Evolutionary conservation across 2,888 invertebrate genomes (phyloP).

Genomic region (Zygogramma bicolorata): DNA sequence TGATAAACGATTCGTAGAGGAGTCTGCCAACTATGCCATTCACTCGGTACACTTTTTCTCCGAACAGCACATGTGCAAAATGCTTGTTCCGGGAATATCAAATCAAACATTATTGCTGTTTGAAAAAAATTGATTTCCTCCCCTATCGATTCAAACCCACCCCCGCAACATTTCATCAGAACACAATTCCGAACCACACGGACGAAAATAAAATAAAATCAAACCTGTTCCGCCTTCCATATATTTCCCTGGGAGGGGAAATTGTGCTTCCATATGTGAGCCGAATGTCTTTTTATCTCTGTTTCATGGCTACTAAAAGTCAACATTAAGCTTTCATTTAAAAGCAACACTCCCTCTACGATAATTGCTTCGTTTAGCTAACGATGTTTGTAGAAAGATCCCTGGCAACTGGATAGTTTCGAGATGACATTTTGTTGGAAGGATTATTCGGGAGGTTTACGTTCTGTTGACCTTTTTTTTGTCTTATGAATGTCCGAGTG

Average conservation of each 20-base stretch:
- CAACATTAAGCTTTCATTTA: constrained; percentile 5
- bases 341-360: not conserved
- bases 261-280: not conserved
- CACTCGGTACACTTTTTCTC: too few relatives aligned
- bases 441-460: not conserved
- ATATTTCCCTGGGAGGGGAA: not conserved
- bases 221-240: too few relatives aligned
- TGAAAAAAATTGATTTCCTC: too few relatives aligned
- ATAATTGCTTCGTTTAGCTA: constrained; percentile 3
- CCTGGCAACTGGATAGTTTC: not conserved
- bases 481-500: not conserved
- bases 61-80: too few relatives aligned
- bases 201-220: not conserved
- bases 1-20: too few relatives aligned
- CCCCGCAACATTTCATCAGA: not conserved
- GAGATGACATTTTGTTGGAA: not conserved
- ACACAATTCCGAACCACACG: not conserved
- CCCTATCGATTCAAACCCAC: too few relatives aligned
- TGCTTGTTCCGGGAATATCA: too few relatives aligned
- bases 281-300: constrained; percentile 4
- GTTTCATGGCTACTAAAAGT: not conserved
- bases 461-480: not conserved
- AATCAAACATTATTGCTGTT: too few relatives aligned
- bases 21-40: too few relatives aligned
- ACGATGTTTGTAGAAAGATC: not conserved